Conservation (phyloP, 1,140 invertebrate species). For the Heliconius hewitsoni region DNA sequence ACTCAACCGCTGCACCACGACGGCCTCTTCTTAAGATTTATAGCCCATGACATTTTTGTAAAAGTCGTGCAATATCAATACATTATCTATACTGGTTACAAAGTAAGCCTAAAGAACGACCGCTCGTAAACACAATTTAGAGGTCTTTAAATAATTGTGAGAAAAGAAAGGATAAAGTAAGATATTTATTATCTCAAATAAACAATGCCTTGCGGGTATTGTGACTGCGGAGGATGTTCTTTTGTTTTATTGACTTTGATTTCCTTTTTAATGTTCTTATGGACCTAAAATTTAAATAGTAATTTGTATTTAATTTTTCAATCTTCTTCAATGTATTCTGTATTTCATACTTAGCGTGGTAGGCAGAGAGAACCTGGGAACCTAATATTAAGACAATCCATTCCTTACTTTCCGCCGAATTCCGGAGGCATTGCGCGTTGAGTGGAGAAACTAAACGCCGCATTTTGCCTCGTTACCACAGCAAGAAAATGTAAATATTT, state of each 20-base stretch:
- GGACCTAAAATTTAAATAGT: background rate
- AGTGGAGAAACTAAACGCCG: background rate
- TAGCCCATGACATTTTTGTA: no score
- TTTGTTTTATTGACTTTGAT: background rate
- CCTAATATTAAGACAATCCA: background rate
- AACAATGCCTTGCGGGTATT: background rate
- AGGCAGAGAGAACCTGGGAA: background rate
- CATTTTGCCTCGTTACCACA: background rate
- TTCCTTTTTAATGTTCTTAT: background rate
- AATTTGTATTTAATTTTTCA: background rate
- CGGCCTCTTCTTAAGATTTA: no score
- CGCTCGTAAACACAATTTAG: conserved; percentile 21
- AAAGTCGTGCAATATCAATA: background rate
- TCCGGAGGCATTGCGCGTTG: background rate
- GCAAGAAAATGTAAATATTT: background rate
- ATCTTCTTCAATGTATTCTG: background rate
- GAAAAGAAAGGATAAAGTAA: conserved; percentile 2
- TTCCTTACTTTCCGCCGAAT: background rate
- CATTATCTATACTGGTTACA: background rate
- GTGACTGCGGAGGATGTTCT: background rate
- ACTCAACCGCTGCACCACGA: no score
- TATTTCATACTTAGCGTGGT: background rate
- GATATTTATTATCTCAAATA: conserved; percentile 8
- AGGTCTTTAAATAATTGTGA: conserved; percentile 19
- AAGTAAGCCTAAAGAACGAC: conserved; percentile 12